phyloP scores from a whole-genome alignment of 1,140 invertebrate genomes.

The Magallana gigas region DNA sequence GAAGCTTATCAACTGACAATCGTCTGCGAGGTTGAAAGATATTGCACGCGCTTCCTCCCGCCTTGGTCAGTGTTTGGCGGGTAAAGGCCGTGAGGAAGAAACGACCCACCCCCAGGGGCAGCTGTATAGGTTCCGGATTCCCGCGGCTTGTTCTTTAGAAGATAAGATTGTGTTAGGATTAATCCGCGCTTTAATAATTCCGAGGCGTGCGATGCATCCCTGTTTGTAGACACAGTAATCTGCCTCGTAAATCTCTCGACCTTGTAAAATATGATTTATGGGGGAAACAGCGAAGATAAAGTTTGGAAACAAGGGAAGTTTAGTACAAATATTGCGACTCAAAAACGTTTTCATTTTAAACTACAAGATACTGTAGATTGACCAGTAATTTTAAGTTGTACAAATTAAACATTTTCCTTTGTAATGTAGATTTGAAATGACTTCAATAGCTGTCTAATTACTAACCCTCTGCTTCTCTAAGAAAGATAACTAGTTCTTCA shows the following conservation, averaged over 20 bases:
- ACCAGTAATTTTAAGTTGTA: no score
- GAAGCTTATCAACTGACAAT: constrained; percentile 24
- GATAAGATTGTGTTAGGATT: background rate
- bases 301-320: background rate
- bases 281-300: background rate
- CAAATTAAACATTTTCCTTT: no score
- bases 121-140: background rate
- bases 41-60: constrained; percentile 1
- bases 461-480: no score
- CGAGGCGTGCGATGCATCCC: background rate
- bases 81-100: background rate
- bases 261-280: constrained; percentile 32
- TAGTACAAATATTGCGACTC: background rate
- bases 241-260: background rate
- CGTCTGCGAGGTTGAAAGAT: constrained; percentile 20
- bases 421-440: no score
- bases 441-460: no score
- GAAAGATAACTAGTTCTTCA: no score
- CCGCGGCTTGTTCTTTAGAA: background rate
- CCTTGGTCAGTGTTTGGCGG: constrained; percentile 3
- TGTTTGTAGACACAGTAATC: background rate
- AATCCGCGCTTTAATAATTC: background rate
- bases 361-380: no score
- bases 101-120: background rate
- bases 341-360: no score